phyloP scores from a whole-genome alignment of 2,888 invertebrate species.

The Thysanoteuthis rhombus region DNA sequence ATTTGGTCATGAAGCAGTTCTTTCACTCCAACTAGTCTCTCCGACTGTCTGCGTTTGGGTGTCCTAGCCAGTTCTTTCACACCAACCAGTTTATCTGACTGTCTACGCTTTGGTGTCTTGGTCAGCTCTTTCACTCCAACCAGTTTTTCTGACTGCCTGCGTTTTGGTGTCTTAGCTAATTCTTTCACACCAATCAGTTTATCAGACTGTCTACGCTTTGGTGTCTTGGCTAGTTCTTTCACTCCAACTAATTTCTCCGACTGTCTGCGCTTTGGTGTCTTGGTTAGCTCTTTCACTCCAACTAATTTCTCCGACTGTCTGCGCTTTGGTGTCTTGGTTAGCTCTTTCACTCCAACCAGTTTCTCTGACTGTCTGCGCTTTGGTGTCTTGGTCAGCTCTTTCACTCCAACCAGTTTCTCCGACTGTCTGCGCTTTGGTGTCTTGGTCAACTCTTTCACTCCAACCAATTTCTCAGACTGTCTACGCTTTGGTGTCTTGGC shows the following conservation, averaged over 20 bases:
- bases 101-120: conserved; percentile 35
- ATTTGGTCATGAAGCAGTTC: neutral
- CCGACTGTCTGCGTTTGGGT: neutral
- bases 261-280: conserved; percentile 36
- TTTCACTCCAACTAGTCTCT: neutral
- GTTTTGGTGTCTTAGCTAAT: neutral
- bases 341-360: conserved; percentile 19
- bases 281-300: conserved; percentile 12
- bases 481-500: neutral
- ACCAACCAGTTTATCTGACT: neutral
- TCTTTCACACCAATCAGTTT: neutral
- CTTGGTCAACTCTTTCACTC: neutral
- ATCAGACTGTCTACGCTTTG: neutral
- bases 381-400: conserved; percentile 36
- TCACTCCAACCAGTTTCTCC: neutral
- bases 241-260: neutral
- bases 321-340: neutral
- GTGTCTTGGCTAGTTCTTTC: neutral
- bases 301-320: neutral
- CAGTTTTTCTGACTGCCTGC: neutral
- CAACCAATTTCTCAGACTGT: neutral
- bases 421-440: neutral
- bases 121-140: conserved; percentile 26
- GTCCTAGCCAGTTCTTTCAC: neutral
- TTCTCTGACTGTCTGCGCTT: conserved; percentile 13